These are phyloP conservation scores for Chloromyia formosa DNA, from an alignment of 2,888 invertebrate species.

Conservation along the genomic window DNA sequence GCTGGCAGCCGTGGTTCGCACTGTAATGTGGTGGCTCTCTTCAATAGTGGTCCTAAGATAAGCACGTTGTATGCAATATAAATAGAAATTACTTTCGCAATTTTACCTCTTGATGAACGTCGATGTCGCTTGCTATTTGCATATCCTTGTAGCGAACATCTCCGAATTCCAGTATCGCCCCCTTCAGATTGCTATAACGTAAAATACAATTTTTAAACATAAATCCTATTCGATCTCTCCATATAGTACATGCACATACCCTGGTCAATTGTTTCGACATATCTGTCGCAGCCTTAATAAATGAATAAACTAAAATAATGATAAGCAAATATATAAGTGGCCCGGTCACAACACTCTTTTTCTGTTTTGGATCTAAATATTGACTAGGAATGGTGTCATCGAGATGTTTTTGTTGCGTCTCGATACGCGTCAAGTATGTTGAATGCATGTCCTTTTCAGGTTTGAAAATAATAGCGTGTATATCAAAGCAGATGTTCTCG, in stretches of 20 bases:
- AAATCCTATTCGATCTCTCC: neutral
- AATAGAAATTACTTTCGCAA: too few relatives aligned
- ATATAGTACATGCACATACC: conserved; percentile 53
- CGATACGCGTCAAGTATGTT: neutral
- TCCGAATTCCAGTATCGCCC: conserved; percentile 58
- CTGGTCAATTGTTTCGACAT: conserved; percentile 62
- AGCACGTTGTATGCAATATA: neutral
- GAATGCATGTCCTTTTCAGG: neutral
- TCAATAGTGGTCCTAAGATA: conserved; percentile 37
- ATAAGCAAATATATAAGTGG: conserved; percentile 63
- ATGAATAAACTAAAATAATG: conserved; percentile 60
- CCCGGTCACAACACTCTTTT: conserved; percentile 51
- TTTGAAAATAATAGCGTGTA: conserved; percentile 53
- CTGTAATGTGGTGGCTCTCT: conserved; percentile 39
- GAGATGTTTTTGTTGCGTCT: neutral
- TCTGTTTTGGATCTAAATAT: conserved; percentile 28
- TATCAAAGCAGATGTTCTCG: conserved; percentile 54
- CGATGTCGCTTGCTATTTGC: conserved; percentile 53
- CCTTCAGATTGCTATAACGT: conserved; percentile 49
- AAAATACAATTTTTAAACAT: too few relatives aligned
- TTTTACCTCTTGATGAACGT: conserved; percentile 52
- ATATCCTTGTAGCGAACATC: conserved; percentile 62
- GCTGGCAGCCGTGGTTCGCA: conserved; percentile 27
- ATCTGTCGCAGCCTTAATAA: conserved; percentile 62
- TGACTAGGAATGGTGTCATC: neutral